These are phyloP conservation scores for Rostratula benghalensis DNA, from an alignment of 2,113 vertebrate genomes.

Conservation along the genomic window DNA sequence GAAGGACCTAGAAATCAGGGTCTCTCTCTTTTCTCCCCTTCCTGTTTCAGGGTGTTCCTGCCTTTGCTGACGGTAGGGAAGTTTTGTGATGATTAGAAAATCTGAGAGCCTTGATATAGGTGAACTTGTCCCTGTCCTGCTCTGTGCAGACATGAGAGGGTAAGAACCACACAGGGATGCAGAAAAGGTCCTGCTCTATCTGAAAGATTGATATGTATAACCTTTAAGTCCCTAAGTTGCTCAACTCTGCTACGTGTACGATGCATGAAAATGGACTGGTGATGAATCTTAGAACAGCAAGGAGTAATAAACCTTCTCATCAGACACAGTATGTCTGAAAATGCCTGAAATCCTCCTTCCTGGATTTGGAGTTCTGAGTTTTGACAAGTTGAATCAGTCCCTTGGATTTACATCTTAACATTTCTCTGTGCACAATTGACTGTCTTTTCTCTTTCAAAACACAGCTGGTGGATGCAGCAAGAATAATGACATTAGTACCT, in stretches of 20 bases:
- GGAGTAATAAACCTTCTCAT: background rate
- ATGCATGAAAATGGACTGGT: background rate
- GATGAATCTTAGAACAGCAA: background rate
- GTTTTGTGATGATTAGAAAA: background rate
- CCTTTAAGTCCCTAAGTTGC: background rate
- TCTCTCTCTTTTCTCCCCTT: background rate
- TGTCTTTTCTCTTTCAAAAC: background rate
- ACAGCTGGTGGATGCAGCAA: background rate
- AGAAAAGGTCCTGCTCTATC: background rate
- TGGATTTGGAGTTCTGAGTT: background rate
- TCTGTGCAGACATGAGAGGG: background rate
- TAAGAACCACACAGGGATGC: background rate
- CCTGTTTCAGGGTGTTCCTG: background rate
- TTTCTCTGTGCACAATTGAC: background rate
- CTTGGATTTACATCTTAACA: background rate
- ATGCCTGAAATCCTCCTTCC: background rate
- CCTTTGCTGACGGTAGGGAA: background rate
- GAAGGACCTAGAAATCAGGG: background rate
- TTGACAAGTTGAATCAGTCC: background rate
- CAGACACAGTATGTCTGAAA: background rate
- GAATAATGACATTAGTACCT: background rate
- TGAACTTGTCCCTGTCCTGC: background rate
- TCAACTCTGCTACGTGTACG: background rate
- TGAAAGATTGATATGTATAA: background rate
- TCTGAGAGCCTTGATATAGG: rapidly evolving